phyloP scores from a whole-genome alignment of 2,113 vertebrate genomes.

The Grallaria varia region DNA sequence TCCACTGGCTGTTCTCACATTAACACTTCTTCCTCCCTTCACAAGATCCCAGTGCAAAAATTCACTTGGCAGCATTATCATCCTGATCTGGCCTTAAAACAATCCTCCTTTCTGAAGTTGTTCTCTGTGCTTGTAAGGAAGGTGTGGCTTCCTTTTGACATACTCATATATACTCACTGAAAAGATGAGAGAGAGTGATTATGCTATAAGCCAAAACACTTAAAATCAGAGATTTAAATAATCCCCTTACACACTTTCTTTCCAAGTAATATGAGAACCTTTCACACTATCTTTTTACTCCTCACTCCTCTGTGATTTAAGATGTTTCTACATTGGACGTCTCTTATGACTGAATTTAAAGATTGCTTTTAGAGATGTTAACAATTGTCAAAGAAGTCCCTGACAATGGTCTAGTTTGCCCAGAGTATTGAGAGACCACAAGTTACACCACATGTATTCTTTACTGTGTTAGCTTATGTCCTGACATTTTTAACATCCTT shows the following conservation, averaged over 20 bases:
- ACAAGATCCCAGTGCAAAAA: background rate
- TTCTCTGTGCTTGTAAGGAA: background rate
- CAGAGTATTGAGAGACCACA: background rate
- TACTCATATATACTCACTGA: background rate
- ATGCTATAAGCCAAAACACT: background rate
- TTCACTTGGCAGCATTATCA: background rate
- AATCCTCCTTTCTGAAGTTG: background rate
- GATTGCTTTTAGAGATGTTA: background rate
- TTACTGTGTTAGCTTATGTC: background rate
- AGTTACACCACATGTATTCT: background rate
- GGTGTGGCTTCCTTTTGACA: background rate
- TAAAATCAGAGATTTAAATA: background rate
- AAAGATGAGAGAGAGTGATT: background rate
- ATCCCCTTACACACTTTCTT: background rate
- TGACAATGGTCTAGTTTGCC: background rate
- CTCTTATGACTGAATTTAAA: background rate
- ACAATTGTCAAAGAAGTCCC: background rate
- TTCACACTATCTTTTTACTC: background rate
- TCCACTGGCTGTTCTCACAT: conserved; percentile 18
- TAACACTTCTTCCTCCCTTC: conserved; percentile 16
- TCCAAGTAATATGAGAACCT: background rate
- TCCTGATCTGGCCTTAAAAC: conserved; percentile 1
- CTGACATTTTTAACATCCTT: background rate
- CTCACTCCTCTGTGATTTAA: background rate
- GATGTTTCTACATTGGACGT: background rate